Conservation (phyloP, 2,113 vertebrate genomes). For the Notothenia rossii region DNA sequence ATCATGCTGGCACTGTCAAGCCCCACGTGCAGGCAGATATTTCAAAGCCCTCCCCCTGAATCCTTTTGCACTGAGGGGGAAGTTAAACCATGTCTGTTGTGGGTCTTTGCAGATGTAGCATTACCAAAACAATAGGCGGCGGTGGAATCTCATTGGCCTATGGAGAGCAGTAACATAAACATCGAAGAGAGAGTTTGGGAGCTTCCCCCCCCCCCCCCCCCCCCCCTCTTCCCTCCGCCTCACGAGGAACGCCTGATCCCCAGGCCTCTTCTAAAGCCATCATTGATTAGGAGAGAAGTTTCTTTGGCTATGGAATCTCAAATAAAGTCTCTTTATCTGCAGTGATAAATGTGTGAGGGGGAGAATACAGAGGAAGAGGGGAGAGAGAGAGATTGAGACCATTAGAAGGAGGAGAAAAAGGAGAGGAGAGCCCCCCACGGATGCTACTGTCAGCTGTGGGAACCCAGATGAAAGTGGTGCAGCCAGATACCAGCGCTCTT, state of each 20-base stretch:
- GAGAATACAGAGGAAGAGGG: conserved; percentile 34
- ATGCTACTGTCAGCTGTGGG: conserved; percentile 84
- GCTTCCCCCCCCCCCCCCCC: neutral
- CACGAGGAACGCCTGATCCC: conserved; percentile 42
- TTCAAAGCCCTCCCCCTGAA: neutral
- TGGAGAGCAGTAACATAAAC: conserved; percentile 14
- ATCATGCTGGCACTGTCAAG: conserved; percentile 44
- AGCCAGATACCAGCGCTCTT: conserved; percentile 82
- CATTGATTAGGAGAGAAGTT: conserved; percentile 66
- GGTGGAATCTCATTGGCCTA: conserved; percentile 46
- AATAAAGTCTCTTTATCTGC: conserved; percentile 70
- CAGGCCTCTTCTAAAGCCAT: conserved; percentile 59
- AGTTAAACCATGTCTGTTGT: conserved; percentile 12
- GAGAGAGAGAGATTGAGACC: conserved; percentile 50
- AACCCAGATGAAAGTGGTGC: conserved; percentile 85
- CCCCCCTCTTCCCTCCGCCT: neutral
- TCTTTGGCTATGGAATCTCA: conserved; percentile 62
- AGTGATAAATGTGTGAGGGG: conserved; percentile 64
- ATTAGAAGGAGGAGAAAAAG: conserved; percentile 71
- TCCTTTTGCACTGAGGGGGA: conserved; percentile 19
- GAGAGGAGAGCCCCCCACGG: conserved; percentile 78
- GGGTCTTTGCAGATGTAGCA: conserved; percentile 26
- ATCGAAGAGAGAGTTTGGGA: conserved; percentile 36
- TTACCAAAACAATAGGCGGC: conserved; percentile 32
- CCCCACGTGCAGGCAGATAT: conserved; percentile 16